Evolutionary conservation across 2,113 vertebrate genomes (phyloP).

Genomic region (Ellobius talpinus): DNA sequence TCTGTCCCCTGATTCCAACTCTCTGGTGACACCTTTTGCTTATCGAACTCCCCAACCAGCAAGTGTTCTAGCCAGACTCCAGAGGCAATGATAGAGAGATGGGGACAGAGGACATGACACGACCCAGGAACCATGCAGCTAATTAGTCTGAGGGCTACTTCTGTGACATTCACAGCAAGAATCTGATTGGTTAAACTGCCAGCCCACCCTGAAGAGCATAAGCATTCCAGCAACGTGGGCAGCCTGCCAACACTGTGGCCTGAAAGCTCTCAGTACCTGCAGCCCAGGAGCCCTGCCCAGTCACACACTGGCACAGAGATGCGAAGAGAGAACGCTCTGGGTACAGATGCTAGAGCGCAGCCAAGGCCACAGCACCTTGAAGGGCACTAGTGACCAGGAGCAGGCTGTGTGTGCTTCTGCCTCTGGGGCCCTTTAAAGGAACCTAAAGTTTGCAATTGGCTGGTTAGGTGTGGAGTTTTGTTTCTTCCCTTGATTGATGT

Average conservation of each 20-base stretch:
- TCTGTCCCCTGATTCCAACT: background rate
- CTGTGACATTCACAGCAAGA: constrained; percentile 28
- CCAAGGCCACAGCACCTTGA: background rate
- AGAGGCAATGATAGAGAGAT: background rate
- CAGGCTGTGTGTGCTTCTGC: background rate
- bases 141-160: constrained; percentile 60
- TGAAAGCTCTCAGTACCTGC: constrained; percentile 43
- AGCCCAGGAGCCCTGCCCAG: constrained; percentile 22
- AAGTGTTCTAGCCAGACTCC: background rate
- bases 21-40: background rate
- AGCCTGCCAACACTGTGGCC: constrained; percentile 48
- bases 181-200: constrained; percentile 38
- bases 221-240: constrained; percentile 77
- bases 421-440: background rate
- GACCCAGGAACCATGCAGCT: background rate
- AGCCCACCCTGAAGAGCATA: constrained; percentile 61
- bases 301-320: background rate
- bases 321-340: background rate
- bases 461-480: background rate
- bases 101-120: background rate
- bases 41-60: background rate
- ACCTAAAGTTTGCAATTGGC: background rate
- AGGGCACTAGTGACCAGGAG: background rate
- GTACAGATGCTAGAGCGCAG: background rate
- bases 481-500: background rate